Evolutionary conservation across 2,113 vertebrate genomes (phyloP).

Genomic region (Embiotoca jacksoni): DNA sequence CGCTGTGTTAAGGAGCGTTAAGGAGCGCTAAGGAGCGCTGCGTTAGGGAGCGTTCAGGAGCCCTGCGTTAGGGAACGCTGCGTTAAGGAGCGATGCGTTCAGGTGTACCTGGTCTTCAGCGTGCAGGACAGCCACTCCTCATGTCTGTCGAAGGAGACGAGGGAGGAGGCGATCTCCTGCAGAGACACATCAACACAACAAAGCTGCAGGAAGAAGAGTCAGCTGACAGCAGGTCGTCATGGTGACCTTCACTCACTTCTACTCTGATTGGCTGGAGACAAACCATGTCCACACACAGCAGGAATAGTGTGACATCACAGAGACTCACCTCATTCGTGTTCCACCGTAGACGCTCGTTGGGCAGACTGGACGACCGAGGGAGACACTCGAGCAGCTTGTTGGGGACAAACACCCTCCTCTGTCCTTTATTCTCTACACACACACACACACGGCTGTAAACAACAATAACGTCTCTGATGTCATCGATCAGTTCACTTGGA

Average conservation of each 20-base stretch:
- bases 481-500: too few species aligned
- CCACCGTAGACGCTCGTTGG: constrained; percentile 90
- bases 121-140: constrained; percentile 91
- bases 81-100: too few species aligned
- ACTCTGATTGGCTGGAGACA: too few species aligned
- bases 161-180: constrained; percentile 92
- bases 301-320: too few species aligned
- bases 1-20: too few species aligned
- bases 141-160: constrained; percentile 92
- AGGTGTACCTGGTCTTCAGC: constrained; percentile 88
- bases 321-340: constrained; percentile 90
- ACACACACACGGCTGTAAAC: not conserved
- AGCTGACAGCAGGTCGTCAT: too few species aligned
- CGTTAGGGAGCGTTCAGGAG: too few species aligned
- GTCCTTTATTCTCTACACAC: constrained; percentile 83
- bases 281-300: too few species aligned
- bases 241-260: too few species aligned
- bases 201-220: too few species aligned
- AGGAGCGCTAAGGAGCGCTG: too few species aligned
- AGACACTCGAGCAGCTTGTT: constrained; percentile 92
- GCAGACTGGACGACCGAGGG: constrained; percentile 85
- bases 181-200: not conserved
- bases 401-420: constrained; percentile 91
- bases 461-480: not conserved
- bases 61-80: too few species aligned